Evolutionary conservation across 2,113 vertebrate genomes (phyloP).

Genomic region (Serinus canaria): DNA sequence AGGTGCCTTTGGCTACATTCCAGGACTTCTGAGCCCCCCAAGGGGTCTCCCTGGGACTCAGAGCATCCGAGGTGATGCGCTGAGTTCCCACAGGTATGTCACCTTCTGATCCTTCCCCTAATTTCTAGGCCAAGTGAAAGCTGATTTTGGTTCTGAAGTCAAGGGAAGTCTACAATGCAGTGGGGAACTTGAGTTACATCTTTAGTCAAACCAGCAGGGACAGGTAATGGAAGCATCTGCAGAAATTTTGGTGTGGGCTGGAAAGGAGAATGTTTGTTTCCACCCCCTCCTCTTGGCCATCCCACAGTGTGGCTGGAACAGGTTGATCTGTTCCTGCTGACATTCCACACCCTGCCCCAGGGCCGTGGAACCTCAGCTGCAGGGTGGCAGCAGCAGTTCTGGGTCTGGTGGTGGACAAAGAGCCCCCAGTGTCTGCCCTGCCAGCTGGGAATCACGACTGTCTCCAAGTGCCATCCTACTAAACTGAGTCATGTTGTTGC

Average conservation of each 20-base stretch:
- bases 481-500: rapidly evolving
- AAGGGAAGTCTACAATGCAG: background rate
- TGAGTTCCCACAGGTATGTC: too few species aligned
- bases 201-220: background rate
- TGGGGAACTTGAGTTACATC: background rate
- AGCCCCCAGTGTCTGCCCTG: background rate
- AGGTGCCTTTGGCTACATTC: too few species aligned
- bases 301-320: rapidly evolving
- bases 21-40: too few species aligned
- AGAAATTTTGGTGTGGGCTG: background rate
- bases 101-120: background rate
- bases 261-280: background rate
- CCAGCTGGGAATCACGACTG: rapidly evolving
- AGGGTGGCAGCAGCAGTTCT: background rate
- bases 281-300: rapidly evolving
- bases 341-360: rapidly evolving
- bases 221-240: background rate
- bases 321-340: background rate
- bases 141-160: background rate
- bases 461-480: background rate
- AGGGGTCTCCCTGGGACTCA: too few species aligned
- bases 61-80: too few species aligned
- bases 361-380: rapidly evolving
- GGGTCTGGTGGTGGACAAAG: background rate
- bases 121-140: background rate